A percentile compares a stretch with the other conserved stretches of the same genome.
These are phyloP conservation scores for Tenrec ecaudatus DNA, from an alignment of 2,113 vertebrate species.

Conservation along the genomic window DNA sequence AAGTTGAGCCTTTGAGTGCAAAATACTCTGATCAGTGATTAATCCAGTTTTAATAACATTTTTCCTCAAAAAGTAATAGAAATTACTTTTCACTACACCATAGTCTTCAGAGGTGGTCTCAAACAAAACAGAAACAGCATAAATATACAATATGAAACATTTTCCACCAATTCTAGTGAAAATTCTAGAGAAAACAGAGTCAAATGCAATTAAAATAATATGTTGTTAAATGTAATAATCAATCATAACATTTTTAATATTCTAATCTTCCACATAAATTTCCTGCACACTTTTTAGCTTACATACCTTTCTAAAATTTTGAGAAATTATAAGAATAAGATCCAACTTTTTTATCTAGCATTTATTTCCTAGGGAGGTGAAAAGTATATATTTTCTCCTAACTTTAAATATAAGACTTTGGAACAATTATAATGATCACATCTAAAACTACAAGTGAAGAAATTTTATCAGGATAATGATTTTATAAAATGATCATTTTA, in stretches of 20 bases:
- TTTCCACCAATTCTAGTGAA: not conserved
- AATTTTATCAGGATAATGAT: not conserved
- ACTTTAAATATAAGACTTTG: slow-evolving; percentile 20
- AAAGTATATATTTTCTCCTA: slow-evolving; percentile 35
- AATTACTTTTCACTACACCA: slow-evolving; percentile 22
- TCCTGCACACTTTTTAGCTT: not conserved
- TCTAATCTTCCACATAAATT: slow-evolving; percentile 16
- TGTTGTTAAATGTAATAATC: not conserved
- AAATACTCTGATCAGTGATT: slow-evolving; percentile 9
- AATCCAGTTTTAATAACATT: slow-evolving; percentile 1
- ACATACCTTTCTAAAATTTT: not conserved
- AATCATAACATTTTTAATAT: not conserved
- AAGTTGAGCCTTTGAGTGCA: slow-evolving; percentile 28
- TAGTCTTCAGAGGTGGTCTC: slow-evolving; percentile 6
- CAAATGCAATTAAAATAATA: not conserved
- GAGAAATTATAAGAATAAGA: not conserved
- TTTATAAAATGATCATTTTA: slow-evolving; percentile 39
- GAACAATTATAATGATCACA: slow-evolving; percentile 17
- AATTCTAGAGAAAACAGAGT: not conserved
- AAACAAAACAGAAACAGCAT: not conserved
- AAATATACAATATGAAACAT: not conserved
- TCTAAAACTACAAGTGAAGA: slow-evolving; percentile 33
- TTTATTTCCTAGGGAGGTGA: not conserved
- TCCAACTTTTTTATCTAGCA: not conserved
- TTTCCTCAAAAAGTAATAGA: not conserved